These are phyloP conservation scores for Syngnathus rostellatus DNA, from an alignment of 2,797 vertebrate species.

Conservation along the genomic window DNA sequence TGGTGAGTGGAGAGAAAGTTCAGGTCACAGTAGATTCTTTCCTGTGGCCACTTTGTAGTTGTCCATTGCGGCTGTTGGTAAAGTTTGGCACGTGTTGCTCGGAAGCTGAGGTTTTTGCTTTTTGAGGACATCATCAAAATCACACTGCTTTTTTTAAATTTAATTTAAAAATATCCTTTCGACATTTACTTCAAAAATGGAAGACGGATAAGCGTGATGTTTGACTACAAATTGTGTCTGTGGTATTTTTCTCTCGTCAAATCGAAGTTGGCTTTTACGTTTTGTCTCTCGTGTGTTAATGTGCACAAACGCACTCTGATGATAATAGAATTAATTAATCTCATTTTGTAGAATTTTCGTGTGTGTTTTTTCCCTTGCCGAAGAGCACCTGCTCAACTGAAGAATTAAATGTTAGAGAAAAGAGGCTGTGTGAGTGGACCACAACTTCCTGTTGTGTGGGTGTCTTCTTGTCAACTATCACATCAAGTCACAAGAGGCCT, in stretches of 20 bases:
- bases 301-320: background rate
- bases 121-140: conserved; percentile 29
- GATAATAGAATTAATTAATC: too few relatives aligned
- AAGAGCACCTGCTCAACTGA: conserved; percentile 63
- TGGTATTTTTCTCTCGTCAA: background rate
- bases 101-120: conserved; percentile 51
- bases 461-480: conserved; percentile 22
- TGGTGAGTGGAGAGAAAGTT: conserved; percentile 33
- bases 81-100: conserved; percentile 20
- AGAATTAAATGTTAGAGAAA: conserved; percentile 37
- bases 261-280: background rate
- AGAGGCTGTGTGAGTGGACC: conserved; percentile 55
- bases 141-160: too few relatives aligned
- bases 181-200: background rate
- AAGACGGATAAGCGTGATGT: background rate
- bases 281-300: background rate
- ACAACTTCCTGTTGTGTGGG: conserved; percentile 68
- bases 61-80: conserved; percentile 55
- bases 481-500: conserved; percentile 5
- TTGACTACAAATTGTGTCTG: background rate
- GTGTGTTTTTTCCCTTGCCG: conserved; percentile 38
- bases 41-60: conserved; percentile 31
- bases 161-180: background rate
- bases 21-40: conserved; percentile 19
- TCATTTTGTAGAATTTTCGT: too few relatives aligned